Conservation (phyloP, 2,888 invertebrate species). For the Lycocerus yunnanus region DNA sequence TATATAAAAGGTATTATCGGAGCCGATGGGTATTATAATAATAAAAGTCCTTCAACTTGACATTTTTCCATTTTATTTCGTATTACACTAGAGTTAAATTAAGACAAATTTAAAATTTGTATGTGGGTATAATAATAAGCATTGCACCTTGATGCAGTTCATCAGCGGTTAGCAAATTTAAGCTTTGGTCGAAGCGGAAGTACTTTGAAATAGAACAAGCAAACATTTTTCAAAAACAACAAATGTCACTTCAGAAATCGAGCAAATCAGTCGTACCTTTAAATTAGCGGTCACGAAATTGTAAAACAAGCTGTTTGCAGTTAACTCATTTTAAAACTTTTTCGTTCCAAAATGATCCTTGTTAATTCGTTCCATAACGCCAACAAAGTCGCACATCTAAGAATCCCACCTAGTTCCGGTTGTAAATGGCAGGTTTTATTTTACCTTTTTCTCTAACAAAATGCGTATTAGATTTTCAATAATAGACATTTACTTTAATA, state of each 20-base stretch:
- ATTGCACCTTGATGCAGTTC: background rate
- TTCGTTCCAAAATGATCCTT: constrained; percentile 19
- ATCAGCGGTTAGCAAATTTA: background rate
- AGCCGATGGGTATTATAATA: too few relatives aligned
- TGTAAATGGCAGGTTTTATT: constrained; percentile 51
- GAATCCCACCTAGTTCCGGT: constrained; percentile 50
- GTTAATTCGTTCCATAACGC: constrained; percentile 15
- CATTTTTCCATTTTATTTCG: background rate
- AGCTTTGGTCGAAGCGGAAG: background rate
- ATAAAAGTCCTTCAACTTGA: background rate
- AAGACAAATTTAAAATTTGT: too few relatives aligned
- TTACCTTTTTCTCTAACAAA: constrained; percentile 46
- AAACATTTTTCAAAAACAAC: constrained; percentile 7
- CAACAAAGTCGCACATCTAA: constrained; percentile 14
- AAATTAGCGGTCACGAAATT: constrained; percentile 38
- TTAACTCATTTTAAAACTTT: constrained; percentile 19
- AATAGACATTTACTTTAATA: constrained; percentile 44
- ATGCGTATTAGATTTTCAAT: constrained; percentile 40
- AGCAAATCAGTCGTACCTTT: constrained; percentile 23
- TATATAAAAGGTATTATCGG: background rate
- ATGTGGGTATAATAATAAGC: too few relatives aligned
- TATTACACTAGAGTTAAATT: too few relatives aligned
- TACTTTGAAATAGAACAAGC: background rate
- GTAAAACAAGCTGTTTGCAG: constrained; percentile 26
- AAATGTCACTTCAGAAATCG: constrained; percentile 24